These are phyloP conservation scores for Acipenser transmontanus DNA, from an alignment of 2,797 vertebrate genomes.

Conservation along the genomic window DNA sequence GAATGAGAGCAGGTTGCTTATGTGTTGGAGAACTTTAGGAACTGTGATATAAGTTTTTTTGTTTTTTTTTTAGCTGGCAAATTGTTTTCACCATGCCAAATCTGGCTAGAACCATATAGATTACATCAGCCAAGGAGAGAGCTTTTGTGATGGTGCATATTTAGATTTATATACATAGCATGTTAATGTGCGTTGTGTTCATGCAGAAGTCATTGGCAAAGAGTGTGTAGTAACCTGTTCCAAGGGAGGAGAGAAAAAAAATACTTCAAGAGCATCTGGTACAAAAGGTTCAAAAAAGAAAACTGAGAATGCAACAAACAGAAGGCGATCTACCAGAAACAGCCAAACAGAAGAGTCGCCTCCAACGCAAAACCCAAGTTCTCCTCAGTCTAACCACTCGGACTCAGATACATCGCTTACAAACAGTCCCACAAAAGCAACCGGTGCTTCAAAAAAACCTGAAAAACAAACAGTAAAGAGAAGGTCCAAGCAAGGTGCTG, in stretches of 20 bases:
- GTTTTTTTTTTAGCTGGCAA: too few relatives aligned
- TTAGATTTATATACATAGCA: too few relatives aligned
- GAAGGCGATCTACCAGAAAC: constrained; percentile 74
- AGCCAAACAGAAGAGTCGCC: constrained; percentile 61
- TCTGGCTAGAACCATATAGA: too few relatives aligned
- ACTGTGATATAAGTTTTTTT: too few relatives aligned
- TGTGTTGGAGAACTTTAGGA: too few relatives aligned
- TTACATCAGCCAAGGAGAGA: too few relatives aligned
- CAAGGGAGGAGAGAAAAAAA: constrained; percentile 85
- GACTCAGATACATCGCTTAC: constrained; percentile 60
- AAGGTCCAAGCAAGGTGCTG: constrained; percentile 64
- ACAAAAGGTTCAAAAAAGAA: constrained; percentile 76
- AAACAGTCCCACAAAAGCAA: constrained; percentile 51
- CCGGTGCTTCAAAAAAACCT: constrained; percentile 42
- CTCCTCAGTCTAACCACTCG: constrained; percentile 60
- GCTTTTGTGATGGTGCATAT: too few relatives aligned
- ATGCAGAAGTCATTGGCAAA: constrained; percentile 68
- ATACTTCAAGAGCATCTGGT: constrained; percentile 68
- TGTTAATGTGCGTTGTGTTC: too few relatives aligned
- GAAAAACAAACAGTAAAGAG: constrained; percentile 66
- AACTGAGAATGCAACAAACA: constrained; percentile 55
- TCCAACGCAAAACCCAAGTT: constrained; percentile 50
- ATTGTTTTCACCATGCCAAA: too few relatives aligned
- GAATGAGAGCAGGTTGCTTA: too few relatives aligned
- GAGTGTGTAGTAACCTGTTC: constrained; percentile 74